Percentiles rank a stretch among this genome's conserved stretches.
Conservation (phyloP, 2,888 invertebrate species). For the Synanthedon vespiformis region DNA sequence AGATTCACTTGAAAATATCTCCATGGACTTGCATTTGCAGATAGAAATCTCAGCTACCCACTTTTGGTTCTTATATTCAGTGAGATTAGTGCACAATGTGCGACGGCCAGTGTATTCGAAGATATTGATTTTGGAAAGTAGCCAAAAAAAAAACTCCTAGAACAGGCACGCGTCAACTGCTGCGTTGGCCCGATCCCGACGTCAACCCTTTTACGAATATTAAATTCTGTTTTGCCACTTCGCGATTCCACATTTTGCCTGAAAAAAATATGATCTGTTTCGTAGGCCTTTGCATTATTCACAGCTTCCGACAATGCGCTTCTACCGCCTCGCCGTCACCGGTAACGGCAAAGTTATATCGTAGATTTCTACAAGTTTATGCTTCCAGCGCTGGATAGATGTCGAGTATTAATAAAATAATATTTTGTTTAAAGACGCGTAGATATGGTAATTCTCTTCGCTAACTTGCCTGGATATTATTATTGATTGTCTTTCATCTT, state of each 20-base stretch:
- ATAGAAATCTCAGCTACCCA: slow-evolving; percentile 23
- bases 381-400: too few species aligned
- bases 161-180: slow-evolving; percentile 65
- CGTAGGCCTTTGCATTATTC: slow-evolving; percentile 52
- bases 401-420: too few species aligned
- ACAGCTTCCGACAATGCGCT: slow-evolving; percentile 37
- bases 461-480: too few species aligned
- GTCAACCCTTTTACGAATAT: slow-evolving; percentile 71
- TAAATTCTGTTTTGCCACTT: slow-evolving; percentile 71
- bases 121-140: slow-evolving; percentile 68
- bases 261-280: slow-evolving; percentile 56
- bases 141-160: slow-evolving; percentile 65
- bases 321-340: slow-evolving; percentile 6
- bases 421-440: too few species aligned
- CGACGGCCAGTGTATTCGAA: slow-evolving; percentile 59
- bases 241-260: slow-evolving; percentile 57
- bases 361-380: too few species aligned
- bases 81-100: slow-evolving; percentile 63
- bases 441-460: too few species aligned
- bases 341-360: slow-evolving; percentile 1
- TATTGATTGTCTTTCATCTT: too few species aligned
- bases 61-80: slow-evolving; percentile 23
- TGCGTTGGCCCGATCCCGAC: slow-evolving; percentile 59
- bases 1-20: neutral
- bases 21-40: neutral